Conservation (phyloP, 1,140 invertebrate genomes). For the Drosophila tani region DNA sequence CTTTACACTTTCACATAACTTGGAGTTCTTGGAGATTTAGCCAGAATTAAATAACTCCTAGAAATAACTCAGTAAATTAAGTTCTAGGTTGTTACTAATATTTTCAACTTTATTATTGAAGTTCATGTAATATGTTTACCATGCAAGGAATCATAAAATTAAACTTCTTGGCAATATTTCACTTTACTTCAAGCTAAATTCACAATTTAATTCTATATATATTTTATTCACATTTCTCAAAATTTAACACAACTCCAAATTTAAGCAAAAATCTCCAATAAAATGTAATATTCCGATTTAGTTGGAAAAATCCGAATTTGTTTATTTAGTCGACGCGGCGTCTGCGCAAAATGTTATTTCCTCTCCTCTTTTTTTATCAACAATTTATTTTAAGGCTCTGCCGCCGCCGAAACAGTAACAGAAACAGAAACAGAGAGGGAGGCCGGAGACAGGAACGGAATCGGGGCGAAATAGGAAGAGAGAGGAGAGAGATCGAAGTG, state of each 20-base stretch:
- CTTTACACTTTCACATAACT: neutral
- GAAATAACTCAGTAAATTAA: no score
- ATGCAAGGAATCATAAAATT: neutral
- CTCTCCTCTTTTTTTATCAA: constrained; percentile 10
- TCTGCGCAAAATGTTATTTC: constrained; percentile 28
- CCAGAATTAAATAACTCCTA: no score
- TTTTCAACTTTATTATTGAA: neutral
- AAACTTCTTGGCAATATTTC: neutral
- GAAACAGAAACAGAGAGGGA: constrained; percentile 22
- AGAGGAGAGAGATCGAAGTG: constrained; percentile 14
- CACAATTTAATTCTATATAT: neutral
- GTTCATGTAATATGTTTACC: neutral
- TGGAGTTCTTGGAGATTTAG: neutral
- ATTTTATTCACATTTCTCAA: neutral
- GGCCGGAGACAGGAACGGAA: constrained; percentile 2
- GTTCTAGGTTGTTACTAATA: no score
- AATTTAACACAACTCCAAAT: neutral
- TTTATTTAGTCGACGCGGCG: constrained; percentile 15
- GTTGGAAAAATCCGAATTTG: neutral
- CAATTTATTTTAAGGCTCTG: constrained; percentile 31
- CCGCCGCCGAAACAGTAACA: constrained; percentile 18
- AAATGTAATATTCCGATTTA: neutral
- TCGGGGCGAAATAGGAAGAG: constrained; percentile 16
- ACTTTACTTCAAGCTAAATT: neutral
- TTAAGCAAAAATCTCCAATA: neutral